Percentiles rank a stretch among this genome's conserved stretches.
Conservation (phyloP, 92 coral and sea anemone species). For the Pocillopora meandrina region DNA sequence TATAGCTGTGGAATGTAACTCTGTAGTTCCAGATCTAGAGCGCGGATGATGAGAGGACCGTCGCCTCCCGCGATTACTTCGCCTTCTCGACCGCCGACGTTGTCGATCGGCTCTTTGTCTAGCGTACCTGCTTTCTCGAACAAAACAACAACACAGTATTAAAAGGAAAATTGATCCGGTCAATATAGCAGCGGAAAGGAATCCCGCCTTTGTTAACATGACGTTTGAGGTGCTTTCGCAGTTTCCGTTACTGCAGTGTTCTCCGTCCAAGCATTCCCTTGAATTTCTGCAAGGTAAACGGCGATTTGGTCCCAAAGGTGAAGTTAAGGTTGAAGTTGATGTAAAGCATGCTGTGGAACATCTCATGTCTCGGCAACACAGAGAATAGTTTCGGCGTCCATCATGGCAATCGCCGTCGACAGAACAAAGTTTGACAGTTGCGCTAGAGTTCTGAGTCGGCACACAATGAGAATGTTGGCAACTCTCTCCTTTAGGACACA, state of each 20-base stretch:
- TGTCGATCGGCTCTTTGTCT: constrained; percentile 45
- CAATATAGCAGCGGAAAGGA: constrained; percentile 73
- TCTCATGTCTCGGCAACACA: no score
- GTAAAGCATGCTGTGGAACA: no score
- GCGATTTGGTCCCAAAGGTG: constrained; percentile 11
- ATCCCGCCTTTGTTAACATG: constrained; percentile 61
- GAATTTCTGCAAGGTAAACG: background rate
- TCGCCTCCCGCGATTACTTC: constrained; percentile 30
- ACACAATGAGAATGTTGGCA: no score
- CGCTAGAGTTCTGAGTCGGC: no score
- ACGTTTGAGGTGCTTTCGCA: constrained; percentile 20
- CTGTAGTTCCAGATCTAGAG: background rate
- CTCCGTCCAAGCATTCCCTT: constrained; percentile 31
- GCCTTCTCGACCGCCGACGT: constrained; percentile 25
- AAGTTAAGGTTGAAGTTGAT: background rate
- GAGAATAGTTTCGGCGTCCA: no score
- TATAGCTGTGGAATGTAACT: constrained; percentile 5
- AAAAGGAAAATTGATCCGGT: constrained; percentile 69
- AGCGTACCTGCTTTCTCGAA: constrained; percentile 57
- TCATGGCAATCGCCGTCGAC: constrained; percentile 23
- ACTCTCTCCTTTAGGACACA: no score
- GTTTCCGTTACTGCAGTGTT: constrained; percentile 46
- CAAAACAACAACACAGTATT: constrained; percentile 68
- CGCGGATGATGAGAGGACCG: constrained; percentile 10
- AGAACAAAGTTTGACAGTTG: no score